Evolutionary conservation across 2,113 vertebrate species (phyloP).

Genomic region (Trogon melanurus): DNA sequence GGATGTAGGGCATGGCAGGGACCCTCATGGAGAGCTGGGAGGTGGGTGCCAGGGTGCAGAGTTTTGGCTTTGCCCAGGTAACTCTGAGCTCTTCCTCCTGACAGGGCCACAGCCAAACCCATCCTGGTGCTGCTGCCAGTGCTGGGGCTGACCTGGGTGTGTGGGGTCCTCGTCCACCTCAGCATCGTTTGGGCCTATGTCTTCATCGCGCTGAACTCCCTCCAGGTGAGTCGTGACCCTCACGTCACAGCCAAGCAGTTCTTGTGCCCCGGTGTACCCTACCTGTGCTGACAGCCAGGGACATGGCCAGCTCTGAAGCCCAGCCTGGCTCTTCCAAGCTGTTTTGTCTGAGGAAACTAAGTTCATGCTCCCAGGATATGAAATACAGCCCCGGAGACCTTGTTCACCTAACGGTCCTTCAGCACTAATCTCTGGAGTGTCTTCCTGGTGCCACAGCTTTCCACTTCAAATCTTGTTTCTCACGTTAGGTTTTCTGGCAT

Average conservation of each 20-base stretch:
- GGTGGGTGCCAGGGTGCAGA: rapidly evolving
- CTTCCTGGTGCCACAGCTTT: background rate
- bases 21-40: background rate
- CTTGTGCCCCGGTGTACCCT: background rate
- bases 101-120: conserved; percentile 87
- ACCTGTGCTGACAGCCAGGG: background rate
- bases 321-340: background rate
- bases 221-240: conserved; percentile 81
- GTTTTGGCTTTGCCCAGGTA: background rate
- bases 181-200: conserved; percentile 83
- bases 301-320: background rate
- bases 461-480: background rate
- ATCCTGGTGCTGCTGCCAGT: conserved; percentile 88
- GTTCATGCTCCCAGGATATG: background rate
- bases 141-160: conserved; percentile 91
- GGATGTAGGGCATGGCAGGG: rapidly evolving
- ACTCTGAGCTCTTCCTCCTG: background rate
- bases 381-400: background rate
- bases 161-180: conserved; percentile 88
- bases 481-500: background rate
- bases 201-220: conserved; percentile 87
- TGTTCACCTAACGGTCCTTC: background rate
- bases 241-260: background rate
- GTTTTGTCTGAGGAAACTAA: background rate
- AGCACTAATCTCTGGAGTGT: background rate